phyloP scores from a whole-genome alignment of 2,113 vertebrate genomes.

The Anguilla rostrata region DNA sequence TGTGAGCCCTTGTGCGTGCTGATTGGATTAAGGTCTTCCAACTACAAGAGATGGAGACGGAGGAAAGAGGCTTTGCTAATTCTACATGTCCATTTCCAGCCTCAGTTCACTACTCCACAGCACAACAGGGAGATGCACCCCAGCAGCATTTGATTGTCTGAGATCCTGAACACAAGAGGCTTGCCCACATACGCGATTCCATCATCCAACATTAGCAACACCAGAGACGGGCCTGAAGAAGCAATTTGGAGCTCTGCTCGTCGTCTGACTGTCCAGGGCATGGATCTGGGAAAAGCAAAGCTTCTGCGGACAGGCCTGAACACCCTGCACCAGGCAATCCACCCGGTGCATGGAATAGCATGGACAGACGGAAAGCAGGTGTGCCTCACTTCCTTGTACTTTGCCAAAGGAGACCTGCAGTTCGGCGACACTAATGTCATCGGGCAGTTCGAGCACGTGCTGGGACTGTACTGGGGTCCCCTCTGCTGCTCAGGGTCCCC shows the following conservation, averaged over 20 bases:
- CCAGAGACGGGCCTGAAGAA: too few species aligned
- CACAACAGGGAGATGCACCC: neutral
- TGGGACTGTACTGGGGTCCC: conserved; percentile 86
- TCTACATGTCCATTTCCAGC: conserved; percentile 54
- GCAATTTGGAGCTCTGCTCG: neutral
- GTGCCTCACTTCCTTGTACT: conserved; percentile 77
- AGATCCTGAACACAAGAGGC: conserved; percentile 9
- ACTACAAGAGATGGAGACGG: conserved; percentile 53
- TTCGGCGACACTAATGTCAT: conserved; percentile 87
- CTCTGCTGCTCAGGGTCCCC: conserved; percentile 64
- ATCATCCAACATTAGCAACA: too few species aligned
- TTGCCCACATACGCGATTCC: too few species aligned
- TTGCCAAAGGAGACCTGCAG: conserved; percentile 69
- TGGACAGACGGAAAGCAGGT: conserved; percentile 95
- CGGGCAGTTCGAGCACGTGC: conserved; percentile 88
- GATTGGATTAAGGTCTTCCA: conserved; percentile 69
- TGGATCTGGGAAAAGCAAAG: conserved; percentile 92
- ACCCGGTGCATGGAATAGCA: conserved; percentile 86
- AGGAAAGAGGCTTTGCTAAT: conserved; percentile 62
- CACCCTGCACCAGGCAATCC: conserved; percentile 84
- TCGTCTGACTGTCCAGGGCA: conserved; percentile 47
- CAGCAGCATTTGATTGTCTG: conserved; percentile 41
- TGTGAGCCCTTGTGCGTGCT: conserved; percentile 53
- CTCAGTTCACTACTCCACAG: conserved; percentile 10
- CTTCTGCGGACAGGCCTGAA: conserved; percentile 87